Percentiles rank a stretch among this genome's conserved stretches.
These are phyloP conservation scores for Brachypterus glaber DNA, from an alignment of 2,888 invertebrate genomes.

Conservation along the genomic window DNA sequence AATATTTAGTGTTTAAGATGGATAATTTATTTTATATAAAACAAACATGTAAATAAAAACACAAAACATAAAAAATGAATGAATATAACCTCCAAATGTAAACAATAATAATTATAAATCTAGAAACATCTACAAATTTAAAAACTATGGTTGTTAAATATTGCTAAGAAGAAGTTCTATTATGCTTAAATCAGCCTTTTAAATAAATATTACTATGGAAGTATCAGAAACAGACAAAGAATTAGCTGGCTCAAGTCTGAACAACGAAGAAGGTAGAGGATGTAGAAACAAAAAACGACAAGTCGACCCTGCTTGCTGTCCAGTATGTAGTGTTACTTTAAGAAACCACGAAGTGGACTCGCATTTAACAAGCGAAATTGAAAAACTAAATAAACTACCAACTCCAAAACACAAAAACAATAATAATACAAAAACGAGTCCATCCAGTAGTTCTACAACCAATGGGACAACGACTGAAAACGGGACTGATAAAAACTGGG, in stretches of 20 bases:
- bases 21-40: too few species aligned
- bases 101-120: conserved; percentile 7
- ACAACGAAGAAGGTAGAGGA: conserved; percentile 35
- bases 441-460: conserved; percentile 40
- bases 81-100: conserved; percentile 2
- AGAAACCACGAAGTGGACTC: conserved; percentile 73
- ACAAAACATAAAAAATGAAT: too few species aligned
- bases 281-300: conserved; percentile 52
- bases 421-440: conserved; percentile 40
- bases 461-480: conserved; percentile 31
- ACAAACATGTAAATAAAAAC: neutral
- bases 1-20: too few species aligned
- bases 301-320: conserved; percentile 68
- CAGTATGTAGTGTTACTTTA: conserved; percentile 79
- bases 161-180: too few species aligned
- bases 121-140: conserved; percentile 8
- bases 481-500: conserved; percentile 54
- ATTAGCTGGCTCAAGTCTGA: conserved; percentile 25
- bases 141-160: neutral
- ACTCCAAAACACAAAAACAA: conserved; percentile 33
- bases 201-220: conserved; percentile 22
- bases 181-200: neutral
- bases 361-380: conserved; percentile 72
- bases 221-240: conserved; percentile 22
- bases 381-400: conserved; percentile 54